These are phyloP conservation scores for Luperina nickerlii DNA, from an alignment of 2,888 invertebrate species.

Conservation along the genomic window DNA sequence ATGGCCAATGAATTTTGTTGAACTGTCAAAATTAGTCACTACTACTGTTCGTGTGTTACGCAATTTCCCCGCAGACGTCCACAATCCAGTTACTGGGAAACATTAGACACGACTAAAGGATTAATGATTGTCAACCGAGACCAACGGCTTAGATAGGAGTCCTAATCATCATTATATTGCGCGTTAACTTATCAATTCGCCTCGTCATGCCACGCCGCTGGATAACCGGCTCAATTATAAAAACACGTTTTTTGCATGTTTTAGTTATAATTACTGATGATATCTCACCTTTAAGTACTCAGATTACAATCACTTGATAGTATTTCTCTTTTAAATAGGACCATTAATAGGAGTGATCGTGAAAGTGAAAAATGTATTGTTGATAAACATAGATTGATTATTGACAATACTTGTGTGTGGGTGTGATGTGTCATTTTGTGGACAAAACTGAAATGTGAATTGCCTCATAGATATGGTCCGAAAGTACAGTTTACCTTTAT, in stretches of 20 bases:
- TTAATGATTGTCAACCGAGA: too few species aligned
- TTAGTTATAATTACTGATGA: neutral
- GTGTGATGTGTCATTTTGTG: neutral
- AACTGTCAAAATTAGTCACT: too few species aligned
- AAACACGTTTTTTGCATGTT: slow-evolving; percentile 12
- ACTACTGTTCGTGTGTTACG: too few species aligned
- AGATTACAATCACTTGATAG: neutral
- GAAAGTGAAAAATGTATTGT: slow-evolving; percentile 2
- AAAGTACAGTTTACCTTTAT: too few species aligned
- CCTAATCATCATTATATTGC: neutral
- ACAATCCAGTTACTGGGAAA: too few species aligned
- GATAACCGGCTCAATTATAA: neutral
- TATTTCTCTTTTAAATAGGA: neutral
- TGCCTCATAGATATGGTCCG: neutral
- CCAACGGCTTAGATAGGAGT: too few species aligned
- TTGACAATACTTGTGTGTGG: too few species aligned
- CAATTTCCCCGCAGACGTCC: too few species aligned
- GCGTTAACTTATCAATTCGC: neutral
- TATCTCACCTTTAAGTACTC: neutral
- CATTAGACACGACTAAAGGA: too few species aligned
- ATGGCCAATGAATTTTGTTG: too few species aligned
- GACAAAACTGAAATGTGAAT: neutral
- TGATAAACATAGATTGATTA: slow-evolving; percentile 5
- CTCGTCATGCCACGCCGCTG: neutral
- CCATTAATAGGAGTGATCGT: slow-evolving; percentile 10